phyloP scores from a whole-genome alignment of 2,888 invertebrate species.

The Drosophila rellima region DNA sequence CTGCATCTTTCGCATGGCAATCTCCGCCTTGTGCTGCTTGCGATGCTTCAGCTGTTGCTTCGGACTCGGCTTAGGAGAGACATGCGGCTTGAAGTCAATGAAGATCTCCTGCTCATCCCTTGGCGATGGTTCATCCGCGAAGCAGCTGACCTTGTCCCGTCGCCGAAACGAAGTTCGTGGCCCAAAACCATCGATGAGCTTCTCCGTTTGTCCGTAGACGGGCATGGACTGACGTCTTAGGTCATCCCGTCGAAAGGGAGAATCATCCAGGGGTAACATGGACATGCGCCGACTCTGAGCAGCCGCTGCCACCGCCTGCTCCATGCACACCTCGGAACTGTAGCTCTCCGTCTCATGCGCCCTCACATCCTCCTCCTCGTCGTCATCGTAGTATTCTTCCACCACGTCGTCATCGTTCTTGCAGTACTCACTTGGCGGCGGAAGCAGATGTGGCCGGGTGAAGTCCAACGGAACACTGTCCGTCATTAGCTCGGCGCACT shows the following conservation, averaged over 20 bases:
- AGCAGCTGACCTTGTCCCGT: slow-evolving; percentile 69
- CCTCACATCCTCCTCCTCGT: slow-evolving; percentile 65
- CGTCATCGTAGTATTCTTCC: slow-evolving; percentile 71
- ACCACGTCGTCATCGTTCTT: slow-evolving; percentile 69
- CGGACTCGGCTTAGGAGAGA: slow-evolving; percentile 89
- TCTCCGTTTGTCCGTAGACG: slow-evolving; percentile 80
- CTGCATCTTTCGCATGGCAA: slow-evolving; percentile 86
- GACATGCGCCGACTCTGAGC: slow-evolving; percentile 75
- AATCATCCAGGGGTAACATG: slow-evolving; percentile 70
- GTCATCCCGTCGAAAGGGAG: slow-evolving; percentile 80
- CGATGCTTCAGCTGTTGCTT: slow-evolving; percentile 87
- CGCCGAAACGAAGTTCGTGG: slow-evolving; percentile 74
- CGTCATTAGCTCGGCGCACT: slow-evolving; percentile 83
- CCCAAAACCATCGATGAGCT: slow-evolving; percentile 77
- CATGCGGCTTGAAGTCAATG: slow-evolving; percentile 93
- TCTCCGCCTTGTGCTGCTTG: slow-evolving; percentile 89
- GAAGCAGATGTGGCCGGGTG: slow-evolving; percentile 73
- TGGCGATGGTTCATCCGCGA: slow-evolving; percentile 40
- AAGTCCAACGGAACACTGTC: slow-evolving; percentile 78
- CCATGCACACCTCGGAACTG: slow-evolving; percentile 68
- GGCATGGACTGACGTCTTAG: slow-evolving; percentile 83
- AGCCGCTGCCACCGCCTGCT: slow-evolving; percentile 26
- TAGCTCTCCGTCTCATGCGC: slow-evolving; percentile 72
- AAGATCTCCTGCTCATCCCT: slow-evolving; percentile 92
- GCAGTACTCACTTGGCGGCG: slow-evolving; percentile 78